Evolutionary conservation across 2,797 vertebrate species (phyloP).

Genomic region (Microchirus variegatus): DNA sequence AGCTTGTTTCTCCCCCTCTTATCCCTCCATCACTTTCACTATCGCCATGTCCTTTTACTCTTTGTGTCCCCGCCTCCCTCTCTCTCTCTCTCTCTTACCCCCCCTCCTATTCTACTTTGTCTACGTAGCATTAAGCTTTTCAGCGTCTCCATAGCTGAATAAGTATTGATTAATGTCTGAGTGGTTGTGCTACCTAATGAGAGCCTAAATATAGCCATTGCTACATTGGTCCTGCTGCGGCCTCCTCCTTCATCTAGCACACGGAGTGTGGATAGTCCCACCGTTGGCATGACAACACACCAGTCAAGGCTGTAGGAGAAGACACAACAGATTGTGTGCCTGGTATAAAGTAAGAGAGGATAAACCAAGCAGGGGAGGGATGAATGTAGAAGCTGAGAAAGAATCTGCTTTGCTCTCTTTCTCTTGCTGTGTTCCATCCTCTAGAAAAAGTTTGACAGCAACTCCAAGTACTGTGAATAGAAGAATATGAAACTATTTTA

Average conservation of each 20-base stretch:
- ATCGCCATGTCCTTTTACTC: conserved; percentile 11
- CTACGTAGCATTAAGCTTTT: conserved; percentile 32
- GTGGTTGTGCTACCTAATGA: conserved; percentile 71
- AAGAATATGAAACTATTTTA: too few relatives aligned
- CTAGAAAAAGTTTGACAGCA: too few relatives aligned
- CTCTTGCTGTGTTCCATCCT: not conserved
- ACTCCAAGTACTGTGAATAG: too few relatives aligned
- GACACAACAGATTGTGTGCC: conserved; percentile 68
- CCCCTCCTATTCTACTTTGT: conserved; percentile 24
- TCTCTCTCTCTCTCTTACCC: conserved; percentile 11
- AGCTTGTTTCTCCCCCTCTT: conserved; percentile 14
- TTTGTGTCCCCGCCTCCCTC: conserved; percentile 4
- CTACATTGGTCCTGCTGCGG: conserved; percentile 43
- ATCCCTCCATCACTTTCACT: too few relatives aligned
- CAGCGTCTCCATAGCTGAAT: conserved; percentile 57
- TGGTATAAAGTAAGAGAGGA: conserved; percentile 31
- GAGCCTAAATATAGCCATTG: conserved; percentile 74
- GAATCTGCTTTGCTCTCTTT: not conserved
- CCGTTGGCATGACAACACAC: conserved; percentile 81
- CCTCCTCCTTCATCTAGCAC: conserved; percentile 69
- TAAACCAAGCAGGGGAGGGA: conserved; percentile 17
- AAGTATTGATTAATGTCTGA: conserved; percentile 75
- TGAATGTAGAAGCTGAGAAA: not conserved
- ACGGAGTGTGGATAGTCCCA: conserved; percentile 71
- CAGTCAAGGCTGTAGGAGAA: conserved; percentile 66